Evolutionary conservation across 2,797 vertebrate species (phyloP).

Genomic region (Crocodylus rhombifer): DNA sequence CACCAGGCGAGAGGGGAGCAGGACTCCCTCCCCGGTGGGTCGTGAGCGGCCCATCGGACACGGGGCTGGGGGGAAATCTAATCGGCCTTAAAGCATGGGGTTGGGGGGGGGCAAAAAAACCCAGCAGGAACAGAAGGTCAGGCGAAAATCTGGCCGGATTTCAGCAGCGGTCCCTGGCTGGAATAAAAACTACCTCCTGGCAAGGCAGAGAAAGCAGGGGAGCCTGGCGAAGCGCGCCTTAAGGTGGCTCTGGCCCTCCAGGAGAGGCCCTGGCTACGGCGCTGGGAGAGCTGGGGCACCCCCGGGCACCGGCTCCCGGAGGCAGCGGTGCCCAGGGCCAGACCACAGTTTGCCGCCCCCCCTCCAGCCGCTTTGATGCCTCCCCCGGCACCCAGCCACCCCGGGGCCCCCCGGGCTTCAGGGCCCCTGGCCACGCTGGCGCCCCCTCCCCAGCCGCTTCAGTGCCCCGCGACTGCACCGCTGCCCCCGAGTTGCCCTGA

Average conservation of each 20-base stretch:
- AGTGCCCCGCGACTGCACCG: no score
- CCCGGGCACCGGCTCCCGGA: neutral
- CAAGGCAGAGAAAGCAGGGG: conserved; percentile 89
- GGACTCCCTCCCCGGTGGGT: neutral
- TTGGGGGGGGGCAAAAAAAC: no score
- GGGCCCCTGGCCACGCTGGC: no score
- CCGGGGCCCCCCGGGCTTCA: no score
- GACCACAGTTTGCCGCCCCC: neutral
- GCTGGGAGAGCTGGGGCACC: neutral
- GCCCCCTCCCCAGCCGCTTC: no score
- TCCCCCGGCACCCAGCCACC: no score
- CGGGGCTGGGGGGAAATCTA: neutral
- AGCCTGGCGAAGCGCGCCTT: conserved; percentile 87
- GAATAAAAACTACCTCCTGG: conserved; percentile 91
- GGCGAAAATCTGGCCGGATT: conserved; percentile 88
- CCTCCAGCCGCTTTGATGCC: neutral
- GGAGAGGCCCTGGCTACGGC: neutral
- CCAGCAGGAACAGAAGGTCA: conserved; percentile 88
- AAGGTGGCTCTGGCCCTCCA: conserved; percentile 86
- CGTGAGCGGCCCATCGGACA: neutral
- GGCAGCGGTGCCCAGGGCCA: neutral
- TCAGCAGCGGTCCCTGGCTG: conserved; percentile 88
- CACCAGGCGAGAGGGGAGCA: neutral
- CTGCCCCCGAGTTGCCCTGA: neutral
- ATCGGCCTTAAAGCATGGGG: neutral